Conservation (phyloP, 2,113 vertebrate species). For the Heterotilapia buettikoferi region DNA sequence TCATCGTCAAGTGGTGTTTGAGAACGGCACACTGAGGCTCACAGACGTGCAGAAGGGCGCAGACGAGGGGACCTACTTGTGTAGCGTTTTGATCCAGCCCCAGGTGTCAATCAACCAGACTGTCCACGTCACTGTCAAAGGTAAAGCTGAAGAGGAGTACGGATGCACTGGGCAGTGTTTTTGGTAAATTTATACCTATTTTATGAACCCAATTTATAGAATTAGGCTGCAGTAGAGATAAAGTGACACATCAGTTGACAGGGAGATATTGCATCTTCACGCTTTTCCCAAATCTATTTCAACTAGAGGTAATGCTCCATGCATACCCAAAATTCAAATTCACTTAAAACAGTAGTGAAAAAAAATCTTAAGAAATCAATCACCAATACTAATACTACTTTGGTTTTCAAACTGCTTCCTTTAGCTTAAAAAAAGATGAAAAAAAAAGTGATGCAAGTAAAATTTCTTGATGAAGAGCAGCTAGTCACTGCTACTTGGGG, state of each 20-base stretch:
- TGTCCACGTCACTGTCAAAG: constrained; percentile 94
- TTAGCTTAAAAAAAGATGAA: not conserved
- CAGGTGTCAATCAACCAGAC: constrained; percentile 98
- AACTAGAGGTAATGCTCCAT: not conserved
- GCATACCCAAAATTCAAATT: not conserved
- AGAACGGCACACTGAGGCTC: constrained; percentile 95
- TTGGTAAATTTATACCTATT: not conserved
- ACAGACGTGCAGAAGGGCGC: constrained; percentile 97
- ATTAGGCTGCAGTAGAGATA: not conserved
- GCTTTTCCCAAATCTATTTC: not conserved
- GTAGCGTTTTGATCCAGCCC: constrained; percentile 96
- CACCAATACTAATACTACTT: not conserved
- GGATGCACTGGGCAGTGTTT: not conserved
- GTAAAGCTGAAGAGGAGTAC: constrained; percentile 61
- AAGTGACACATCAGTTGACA: not conserved
- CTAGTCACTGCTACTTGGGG: not conserved
- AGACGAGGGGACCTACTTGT: constrained; percentile 95
- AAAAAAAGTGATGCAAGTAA: not conserved
- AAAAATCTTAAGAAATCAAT: not conserved
- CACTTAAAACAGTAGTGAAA: not conserved
- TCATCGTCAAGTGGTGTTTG: constrained; percentile 97
- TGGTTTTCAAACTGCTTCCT: not conserved
- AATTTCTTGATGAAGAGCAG: not conserved
- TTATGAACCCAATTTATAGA: not conserved
- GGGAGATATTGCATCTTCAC: not conserved